Evolutionary conservation across 2,888 invertebrate genomes (phyloP), one percentile per base, ranked within the genome.

Genomic region (Unio pictorum): DNA sequence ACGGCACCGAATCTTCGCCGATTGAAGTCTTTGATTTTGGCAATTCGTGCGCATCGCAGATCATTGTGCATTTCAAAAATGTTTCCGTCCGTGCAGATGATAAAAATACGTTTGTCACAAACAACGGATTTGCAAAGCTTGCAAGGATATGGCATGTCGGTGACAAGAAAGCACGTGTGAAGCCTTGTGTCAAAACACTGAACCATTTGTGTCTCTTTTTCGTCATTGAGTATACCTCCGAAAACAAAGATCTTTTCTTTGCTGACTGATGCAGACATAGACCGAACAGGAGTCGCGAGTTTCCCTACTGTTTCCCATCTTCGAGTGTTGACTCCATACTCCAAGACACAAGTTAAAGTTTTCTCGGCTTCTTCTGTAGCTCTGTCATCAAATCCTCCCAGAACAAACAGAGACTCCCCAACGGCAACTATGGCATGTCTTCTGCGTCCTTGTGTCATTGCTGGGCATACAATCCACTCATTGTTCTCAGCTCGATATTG

Each of bases 311-410:
- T 63, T 6, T 72, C 61, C 82, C 84, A 82, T 0, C 75, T 69
- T 30, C 78, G 69, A 28, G 80, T 75, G 61, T 74, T 76, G 62
- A 84, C 81, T 30, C 76, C 69, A 60, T 82, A 84, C 68, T 82
- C 82, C 20, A 80, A 78, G 11, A 84, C 76, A 28, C 78, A 78
- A 15, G 68, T 68, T 11, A 84, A 68, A 0, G 82, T 84, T 34
- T 76, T 69, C 4, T 72, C 65, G 7, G 74, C 65, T 67, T 82
- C 83, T 15, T 82, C 81, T 58, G 74, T 81, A 56, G 75, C 74
- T 69, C 76, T 78, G 75, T 83, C 83, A 69, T 83, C 82, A 69
- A 79, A 84, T 8, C 84, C 84, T 7, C 84, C 84, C 28, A 84
- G 72, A 26, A 81, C 79, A 62, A 68, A 82, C 1, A 84, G 66